Evolutionary conservation across 2,113 vertebrate genomes (phyloP), one percentile per base, ranked within the genome.

Genomic region (Conger conger): DNA sequence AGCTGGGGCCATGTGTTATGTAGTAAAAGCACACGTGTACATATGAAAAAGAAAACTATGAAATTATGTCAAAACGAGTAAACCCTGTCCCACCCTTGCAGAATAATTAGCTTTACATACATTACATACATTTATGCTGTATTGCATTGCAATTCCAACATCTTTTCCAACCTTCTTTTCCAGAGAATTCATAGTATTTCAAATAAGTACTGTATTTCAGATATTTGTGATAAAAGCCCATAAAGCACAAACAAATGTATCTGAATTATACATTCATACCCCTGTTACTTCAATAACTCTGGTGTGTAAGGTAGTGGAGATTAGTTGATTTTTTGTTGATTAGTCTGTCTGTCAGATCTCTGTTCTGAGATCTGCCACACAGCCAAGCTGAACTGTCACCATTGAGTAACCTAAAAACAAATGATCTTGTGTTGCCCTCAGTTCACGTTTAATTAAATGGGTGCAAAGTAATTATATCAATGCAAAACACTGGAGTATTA

Each of bases 391-490:
- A 96, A 96, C 95, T 96, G 95, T 95, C 97, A 96, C 96, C 97
- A 96, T 98, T 98, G 96, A 95, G 96, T 96, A 96, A 97, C 93
- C 95, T 95, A 96, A 97, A 97, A 98, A 99, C 97, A 97, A 98
- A 98, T 98, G 95, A 97, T 98, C 96, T 96, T 95, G 94, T 95
- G 95, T 96, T 97, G 96, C 97, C 96, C 96, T 93, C 92, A 93
- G 95, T 96, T 98, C 97, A 97, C 95, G 97, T 97, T 97, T 97
- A 98, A 99, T 98, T 98, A 98, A 97, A 97, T 94, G 93, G 92
- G 95, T 94, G 94, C 94, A 96, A 95, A 95, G 96, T 96, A 97
- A 98, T 98, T 98, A 98, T 96, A 96, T 93, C 93, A 94, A 96
- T 94, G 94, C 96, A 98, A 96, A 97, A 98, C 97, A 93, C 93